Conservation (phyloP, 2,113 vertebrate species). For the Anguilla rostrata region DNA sequence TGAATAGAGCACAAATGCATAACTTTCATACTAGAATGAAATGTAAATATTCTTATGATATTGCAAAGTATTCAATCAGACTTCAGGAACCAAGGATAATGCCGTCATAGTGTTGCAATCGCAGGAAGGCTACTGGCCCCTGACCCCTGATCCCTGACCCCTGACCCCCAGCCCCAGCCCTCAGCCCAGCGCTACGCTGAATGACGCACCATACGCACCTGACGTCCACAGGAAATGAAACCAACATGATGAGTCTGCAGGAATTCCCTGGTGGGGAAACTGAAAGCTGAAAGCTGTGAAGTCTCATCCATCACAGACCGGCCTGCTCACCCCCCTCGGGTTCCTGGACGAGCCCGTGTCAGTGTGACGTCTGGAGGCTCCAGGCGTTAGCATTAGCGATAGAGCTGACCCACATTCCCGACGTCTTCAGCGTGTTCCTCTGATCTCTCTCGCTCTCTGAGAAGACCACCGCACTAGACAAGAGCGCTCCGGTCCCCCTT, state of each 20-base stretch:
- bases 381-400: background rate
- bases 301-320: background rate
- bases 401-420: background rate
- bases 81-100: too few relatives aligned
- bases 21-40: too few relatives aligned
- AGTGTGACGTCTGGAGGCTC: background rate
- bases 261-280: background rate
- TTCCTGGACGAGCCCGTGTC: background rate
- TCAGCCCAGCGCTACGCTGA: background rate
- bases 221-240: background rate
- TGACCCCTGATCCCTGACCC: background rate
- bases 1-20: too few relatives aligned
- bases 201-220: background rate
- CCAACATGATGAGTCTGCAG: background rate
- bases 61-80: too few relatives aligned
- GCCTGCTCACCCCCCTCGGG: background rate
- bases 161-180: too few relatives aligned
- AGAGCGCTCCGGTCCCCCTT: background rate
- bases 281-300: background rate
- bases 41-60: too few relatives aligned
- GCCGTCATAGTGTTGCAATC: too few relatives aligned
- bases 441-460: background rate
- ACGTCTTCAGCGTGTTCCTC: background rate
- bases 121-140: background rate
- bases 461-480: background rate